These are phyloP conservation scores for Scelioninae gen. 1 DNA, from an alignment of 2,888 invertebrate species.

Conservation along the genomic window DNA sequence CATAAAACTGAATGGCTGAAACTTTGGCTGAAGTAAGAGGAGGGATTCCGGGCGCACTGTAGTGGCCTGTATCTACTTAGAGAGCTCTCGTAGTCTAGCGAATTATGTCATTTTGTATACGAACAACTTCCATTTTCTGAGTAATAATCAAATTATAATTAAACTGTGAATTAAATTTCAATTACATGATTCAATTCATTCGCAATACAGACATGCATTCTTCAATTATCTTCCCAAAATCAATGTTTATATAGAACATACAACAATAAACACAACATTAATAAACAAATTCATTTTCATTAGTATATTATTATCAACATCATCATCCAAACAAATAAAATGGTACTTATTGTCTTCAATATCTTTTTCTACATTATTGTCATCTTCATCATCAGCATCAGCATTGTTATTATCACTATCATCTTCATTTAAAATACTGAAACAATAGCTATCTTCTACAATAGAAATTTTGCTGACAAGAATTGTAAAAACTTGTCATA, in stretches of 20 bases:
- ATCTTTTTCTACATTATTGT: too few relatives aligned
- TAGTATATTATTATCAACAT: too few relatives aligned
- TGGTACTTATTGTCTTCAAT: too few relatives aligned
- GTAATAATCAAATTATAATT: slow-evolving; percentile 67
- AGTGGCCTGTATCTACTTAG: slow-evolving; percentile 66
- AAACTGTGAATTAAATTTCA: slow-evolving; percentile 63
- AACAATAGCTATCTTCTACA: too few relatives aligned
- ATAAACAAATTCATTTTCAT: too few relatives aligned
- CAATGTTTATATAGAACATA: neutral
- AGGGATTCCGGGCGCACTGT: slow-evolving; percentile 56
- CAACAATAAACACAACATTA: too few relatives aligned
- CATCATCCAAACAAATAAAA: too few relatives aligned
- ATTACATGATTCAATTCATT: slow-evolving; percentile 54
- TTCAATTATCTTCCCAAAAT: slow-evolving; percentile 1
- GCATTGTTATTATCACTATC: too few relatives aligned
- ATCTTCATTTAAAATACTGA: too few relatives aligned
- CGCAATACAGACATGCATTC: slow-evolving; percentile 20
- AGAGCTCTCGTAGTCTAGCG: slow-evolving; percentile 58
- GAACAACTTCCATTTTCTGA: slow-evolving; percentile 66
- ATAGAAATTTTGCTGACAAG: too few relatives aligned
- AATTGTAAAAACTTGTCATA: too few relatives aligned
- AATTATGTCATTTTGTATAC: slow-evolving; percentile 69
- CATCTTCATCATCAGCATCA: too few relatives aligned
- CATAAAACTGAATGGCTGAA: slow-evolving; percentile 81
- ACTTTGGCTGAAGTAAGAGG: slow-evolving; percentile 79